phyloP scores from a whole-genome alignment of 2,113 vertebrate genomes.

The Megaleporinus macrocephalus region DNA sequence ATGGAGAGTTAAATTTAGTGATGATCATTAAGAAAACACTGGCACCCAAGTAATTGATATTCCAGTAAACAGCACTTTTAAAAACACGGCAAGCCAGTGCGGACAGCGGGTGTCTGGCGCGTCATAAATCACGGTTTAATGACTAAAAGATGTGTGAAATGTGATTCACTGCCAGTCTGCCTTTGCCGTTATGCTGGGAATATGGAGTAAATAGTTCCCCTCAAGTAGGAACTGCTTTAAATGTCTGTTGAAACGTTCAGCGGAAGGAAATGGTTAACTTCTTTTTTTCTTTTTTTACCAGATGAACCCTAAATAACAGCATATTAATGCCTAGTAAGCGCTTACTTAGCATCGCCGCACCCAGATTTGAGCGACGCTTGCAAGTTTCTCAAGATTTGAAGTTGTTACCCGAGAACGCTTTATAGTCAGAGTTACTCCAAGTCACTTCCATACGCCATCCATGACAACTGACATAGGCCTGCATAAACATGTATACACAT shows the following conservation, averaged over 20 bases:
- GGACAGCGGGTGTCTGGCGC: slow-evolving; percentile 37
- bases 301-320: slow-evolving; percentile 24
- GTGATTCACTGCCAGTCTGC: slow-evolving; percentile 70
- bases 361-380: not conserved
- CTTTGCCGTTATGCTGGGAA: slow-evolving; percentile 18
- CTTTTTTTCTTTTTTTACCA: not conserved
- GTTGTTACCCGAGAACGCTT: too few relatives aligned
- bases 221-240: slow-evolving; percentile 34
- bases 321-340: slow-evolving; percentile 14
- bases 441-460: too few relatives aligned
- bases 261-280: slow-evolving; percentile 42
- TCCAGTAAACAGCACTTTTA: slow-evolving; percentile 50
- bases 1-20: slow-evolving; percentile 16
- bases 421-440: too few relatives aligned
- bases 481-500: too few relatives aligned
- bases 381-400: not conserved
- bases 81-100: slow-evolving; percentile 36
- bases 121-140: slow-evolving; percentile 39
- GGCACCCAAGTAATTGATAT: slow-evolving; percentile 40
- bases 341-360: slow-evolving; percentile 25
- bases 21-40: slow-evolving; percentile 22
- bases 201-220: slow-evolving; percentile 29
- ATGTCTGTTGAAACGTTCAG: slow-evolving; percentile 25
- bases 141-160: slow-evolving; percentile 64
- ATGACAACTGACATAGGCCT: too few relatives aligned